Evolutionary conservation across 1,140 invertebrate genomes (phyloP), one percentile per base, ranked within the genome.

Genomic region (Daktulosphaira vitifoliae): DNA sequence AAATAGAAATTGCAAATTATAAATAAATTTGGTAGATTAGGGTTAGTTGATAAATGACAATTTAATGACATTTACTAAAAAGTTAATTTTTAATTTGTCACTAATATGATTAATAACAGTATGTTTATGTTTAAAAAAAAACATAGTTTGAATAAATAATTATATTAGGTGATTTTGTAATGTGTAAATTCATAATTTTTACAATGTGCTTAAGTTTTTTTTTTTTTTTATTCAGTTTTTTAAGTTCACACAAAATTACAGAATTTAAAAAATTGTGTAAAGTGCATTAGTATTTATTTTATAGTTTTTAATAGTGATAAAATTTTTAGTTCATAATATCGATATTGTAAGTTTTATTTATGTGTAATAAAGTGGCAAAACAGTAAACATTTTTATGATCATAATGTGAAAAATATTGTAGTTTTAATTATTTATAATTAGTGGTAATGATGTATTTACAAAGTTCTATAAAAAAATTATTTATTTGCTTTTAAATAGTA

Each of bases 281-380:
- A 48, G 42, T 62, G 56, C 56, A 11, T 48, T n/a, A 62, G 33
- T 13, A 48, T 33, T 20, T 29, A 46, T 22, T 46, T 29, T 48
- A 46, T 6, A 33, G 0, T 26, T 62, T 33, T 33, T 11, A 6
- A 53, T 20, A 26, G 56, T 62, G 56, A 13, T 33, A 33, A 22
- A 6, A 22, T 62, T 9, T 48, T 5, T 48, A 48, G 25, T 62
- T 62, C 39, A 2, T 46, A 59, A 44, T 33, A 59, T 42, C 15
- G 42, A 6, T 59, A 59, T 25, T 59, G 18, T 48, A 62, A 33
- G 42, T 62, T 23, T n/a, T 62, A 29, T 59, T 62, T 15, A 29
- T 62, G 42, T 62, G 56, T 33, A 62, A 15, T 48, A 62, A 48
- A 62, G 56, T 62, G 56, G 46, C 20, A 29, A 29, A 59, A n/a